These are phyloP conservation scores for Quiscalus mexicanus DNA, from an alignment of 2,113 vertebrate species.

Conservation along the genomic window DNA sequence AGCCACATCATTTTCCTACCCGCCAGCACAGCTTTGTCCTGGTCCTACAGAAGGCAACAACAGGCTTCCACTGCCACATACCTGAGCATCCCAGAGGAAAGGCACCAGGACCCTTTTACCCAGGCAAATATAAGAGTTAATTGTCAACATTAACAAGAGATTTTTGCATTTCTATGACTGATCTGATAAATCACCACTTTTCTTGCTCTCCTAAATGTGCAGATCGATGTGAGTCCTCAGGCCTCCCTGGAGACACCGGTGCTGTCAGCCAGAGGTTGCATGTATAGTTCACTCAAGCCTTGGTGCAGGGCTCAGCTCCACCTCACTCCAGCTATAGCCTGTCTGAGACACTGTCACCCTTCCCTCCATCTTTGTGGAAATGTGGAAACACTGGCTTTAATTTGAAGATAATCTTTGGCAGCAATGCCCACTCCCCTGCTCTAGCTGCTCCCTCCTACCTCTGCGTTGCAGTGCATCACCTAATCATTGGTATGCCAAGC, in stretches of 20 bases:
- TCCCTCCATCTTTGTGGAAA: background rate
- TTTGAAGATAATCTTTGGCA: background rate
- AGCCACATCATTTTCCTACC: background rate
- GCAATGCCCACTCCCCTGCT: background rate
- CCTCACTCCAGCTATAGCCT: background rate
- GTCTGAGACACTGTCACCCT: background rate
- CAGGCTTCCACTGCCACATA: background rate
- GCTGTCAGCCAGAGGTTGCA: background rate
- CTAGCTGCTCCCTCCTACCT: background rate
- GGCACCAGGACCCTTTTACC: background rate
- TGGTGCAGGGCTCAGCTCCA: background rate
- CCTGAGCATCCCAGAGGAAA: background rate
- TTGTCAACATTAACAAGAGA: background rate
- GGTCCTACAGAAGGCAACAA: background rate
- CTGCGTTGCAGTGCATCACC: background rate
- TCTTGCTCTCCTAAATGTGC: background rate
- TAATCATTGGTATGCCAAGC: background rate
- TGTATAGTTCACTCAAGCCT: background rate
- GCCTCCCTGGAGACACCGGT: background rate
- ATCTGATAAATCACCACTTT: background rate
- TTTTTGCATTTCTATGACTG: background rate
- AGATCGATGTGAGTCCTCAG: background rate
- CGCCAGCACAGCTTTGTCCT: background rate
- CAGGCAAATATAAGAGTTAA: background rate
- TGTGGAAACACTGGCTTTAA: background rate